Conservation (phyloP, 2,888 invertebrate species). For the Tortricodes alternella region DNA sequence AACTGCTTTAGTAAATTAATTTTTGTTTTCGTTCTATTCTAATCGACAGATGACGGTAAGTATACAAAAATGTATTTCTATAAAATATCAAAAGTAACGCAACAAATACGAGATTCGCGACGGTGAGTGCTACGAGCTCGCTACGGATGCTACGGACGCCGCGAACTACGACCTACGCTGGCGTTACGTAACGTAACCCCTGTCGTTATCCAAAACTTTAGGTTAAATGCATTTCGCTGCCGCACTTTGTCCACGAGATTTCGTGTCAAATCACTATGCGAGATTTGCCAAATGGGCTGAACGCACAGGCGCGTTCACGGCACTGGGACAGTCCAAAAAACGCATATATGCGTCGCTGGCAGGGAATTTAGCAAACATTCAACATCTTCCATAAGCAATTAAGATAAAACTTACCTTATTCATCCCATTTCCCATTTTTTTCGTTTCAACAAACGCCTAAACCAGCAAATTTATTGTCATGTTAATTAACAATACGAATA, state of each 20-base stretch:
- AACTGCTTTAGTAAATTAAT: background rate
- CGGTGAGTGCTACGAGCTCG: slow-evolving; percentile 25
- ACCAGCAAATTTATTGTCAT: slow-evolving; percentile 58
- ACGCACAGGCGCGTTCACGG: too few species aligned
- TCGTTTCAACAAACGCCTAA: slow-evolving; percentile 43
- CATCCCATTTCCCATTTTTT: slow-evolving; percentile 93
- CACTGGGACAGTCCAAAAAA: too few species aligned
- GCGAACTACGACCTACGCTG: slow-evolving; percentile 40
- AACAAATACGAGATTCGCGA: slow-evolving; percentile 6
- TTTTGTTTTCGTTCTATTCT: background rate
- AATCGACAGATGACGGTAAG: background rate
- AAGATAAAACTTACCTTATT: slow-evolving; percentile 93
- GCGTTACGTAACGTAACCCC: slow-evolving; percentile 53
- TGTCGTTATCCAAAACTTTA: slow-evolving; percentile 11
- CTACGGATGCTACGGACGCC: slow-evolving; percentile 42
- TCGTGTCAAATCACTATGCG: too few species aligned
- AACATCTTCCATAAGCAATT: background rate
- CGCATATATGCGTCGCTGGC: too few species aligned
- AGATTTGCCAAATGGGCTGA: too few species aligned
- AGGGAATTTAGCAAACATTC: too few species aligned
- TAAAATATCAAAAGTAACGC: background rate
- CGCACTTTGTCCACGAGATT: too few species aligned
- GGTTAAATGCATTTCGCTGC: too few species aligned
- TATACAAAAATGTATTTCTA: background rate
- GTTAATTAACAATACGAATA: slow-evolving; percentile 43